Evolutionary conservation across 2,113 vertebrate species (phyloP).

Genomic region (Romanogobio albipinnatus): DNA sequence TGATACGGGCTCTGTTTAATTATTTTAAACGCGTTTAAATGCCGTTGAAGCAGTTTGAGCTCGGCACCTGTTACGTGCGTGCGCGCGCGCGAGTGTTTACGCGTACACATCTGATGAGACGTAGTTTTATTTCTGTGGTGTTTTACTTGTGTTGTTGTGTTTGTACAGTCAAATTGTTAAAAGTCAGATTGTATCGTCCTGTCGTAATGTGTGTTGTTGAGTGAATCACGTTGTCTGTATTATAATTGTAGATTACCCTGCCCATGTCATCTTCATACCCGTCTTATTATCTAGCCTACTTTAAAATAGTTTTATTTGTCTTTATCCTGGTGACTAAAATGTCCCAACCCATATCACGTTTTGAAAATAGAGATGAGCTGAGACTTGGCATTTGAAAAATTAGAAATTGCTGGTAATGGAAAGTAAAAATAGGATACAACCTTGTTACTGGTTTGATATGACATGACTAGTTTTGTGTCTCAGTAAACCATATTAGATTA

Average conservation of each 20-base stretch:
- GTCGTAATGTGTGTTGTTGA: background rate
- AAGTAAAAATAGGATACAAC: background rate
- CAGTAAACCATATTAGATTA: background rate
- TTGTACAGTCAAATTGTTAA: background rate
- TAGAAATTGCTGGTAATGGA: background rate
- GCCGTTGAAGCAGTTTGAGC: background rate
- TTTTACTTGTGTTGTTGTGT: background rate
- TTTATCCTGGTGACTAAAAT: background rate
- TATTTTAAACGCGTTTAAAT: background rate
- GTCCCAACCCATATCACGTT: background rate
- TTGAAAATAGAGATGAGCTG: background rate
- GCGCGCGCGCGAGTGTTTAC: background rate
- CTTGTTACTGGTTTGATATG: background rate
- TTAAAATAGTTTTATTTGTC: background rate
- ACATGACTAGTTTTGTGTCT: background rate
- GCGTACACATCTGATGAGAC: background rate
- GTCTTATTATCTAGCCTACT: conserved; percentile 3
- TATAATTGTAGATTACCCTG: background rate
- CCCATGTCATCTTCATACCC: background rate
- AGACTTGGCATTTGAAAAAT: no score
- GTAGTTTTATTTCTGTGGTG: background rate
- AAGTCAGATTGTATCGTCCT: background rate
- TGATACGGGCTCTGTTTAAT: background rate
- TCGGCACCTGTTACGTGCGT: conserved; percentile 36
- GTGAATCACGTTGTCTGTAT: background rate